Evolutionary conservation across 2,888 invertebrate species (phyloP).

Genomic region (Dicyrtoma fusca): DNA sequence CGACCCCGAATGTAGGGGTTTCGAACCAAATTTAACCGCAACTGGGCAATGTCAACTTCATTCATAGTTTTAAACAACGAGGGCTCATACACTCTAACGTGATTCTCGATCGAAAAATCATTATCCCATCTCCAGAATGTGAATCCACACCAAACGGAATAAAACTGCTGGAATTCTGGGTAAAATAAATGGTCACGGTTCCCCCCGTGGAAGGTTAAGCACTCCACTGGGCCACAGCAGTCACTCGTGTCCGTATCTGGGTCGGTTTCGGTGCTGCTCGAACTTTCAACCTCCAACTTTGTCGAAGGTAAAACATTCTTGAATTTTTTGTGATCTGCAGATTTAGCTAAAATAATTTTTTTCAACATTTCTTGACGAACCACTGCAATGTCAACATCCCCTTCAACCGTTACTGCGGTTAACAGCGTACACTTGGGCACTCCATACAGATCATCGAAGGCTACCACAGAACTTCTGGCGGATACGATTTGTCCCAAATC

Average conservation of each 20-base stretch:
- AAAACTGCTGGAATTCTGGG: constrained; percentile 49
- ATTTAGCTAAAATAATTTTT: constrained; percentile 29
- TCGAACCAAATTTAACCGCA: constrained; percentile 39
- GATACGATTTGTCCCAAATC: constrained; percentile 43
- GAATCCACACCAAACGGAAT: constrained; percentile 40
- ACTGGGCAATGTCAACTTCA: constrained; percentile 39
- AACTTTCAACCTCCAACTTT: background rate
- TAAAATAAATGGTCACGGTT: constrained; percentile 38
- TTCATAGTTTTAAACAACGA: constrained; percentile 23
- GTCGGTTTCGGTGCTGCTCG: background rate
- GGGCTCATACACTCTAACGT: constrained; percentile 40
- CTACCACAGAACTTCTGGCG: constrained; percentile 43
- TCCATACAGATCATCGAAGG: constrained; percentile 45
- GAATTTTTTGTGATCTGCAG: background rate
- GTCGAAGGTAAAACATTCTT: too few relatives aligned
- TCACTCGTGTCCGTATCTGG: background rate
- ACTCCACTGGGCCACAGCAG: background rate
- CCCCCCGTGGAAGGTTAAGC: background rate
- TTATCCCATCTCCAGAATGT: constrained; percentile 49
- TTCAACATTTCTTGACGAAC: constrained; percentile 37
- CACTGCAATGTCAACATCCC: constrained; percentile 38
- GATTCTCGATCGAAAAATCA: constrained; percentile 45
- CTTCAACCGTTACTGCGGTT: constrained; percentile 40
- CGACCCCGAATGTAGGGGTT: constrained; percentile 36
- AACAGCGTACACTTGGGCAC: constrained; percentile 44